These are phyloP conservation scores for Sebastes minor DNA, from an alignment of 2,797 vertebrate genomes.

Conservation along the genomic window DNA sequence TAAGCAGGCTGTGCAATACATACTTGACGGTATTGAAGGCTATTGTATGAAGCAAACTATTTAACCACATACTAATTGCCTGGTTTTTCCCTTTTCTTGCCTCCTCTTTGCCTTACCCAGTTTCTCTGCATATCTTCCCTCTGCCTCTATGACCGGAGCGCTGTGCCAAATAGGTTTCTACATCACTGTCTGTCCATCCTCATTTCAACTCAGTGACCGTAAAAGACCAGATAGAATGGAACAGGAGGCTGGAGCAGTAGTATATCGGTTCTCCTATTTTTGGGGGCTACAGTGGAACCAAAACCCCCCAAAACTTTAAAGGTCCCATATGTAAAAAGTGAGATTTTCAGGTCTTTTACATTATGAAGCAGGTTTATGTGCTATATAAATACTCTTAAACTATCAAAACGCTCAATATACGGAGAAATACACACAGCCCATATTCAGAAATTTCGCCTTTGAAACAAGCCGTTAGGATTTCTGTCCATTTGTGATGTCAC, in stretches of 20 bases:
- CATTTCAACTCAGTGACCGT: conserved; percentile 22
- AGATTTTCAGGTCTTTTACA: no score
- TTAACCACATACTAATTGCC: conserved; percentile 6
- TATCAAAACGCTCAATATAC: no score
- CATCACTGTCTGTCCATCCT: conserved; percentile 12
- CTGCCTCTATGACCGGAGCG: background rate
- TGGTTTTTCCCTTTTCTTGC: background rate
- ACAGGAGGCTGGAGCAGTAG: no score
- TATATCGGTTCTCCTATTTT: background rate
- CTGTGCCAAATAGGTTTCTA: conserved; percentile 45
- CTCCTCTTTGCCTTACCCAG: background rate
- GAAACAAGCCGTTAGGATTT: no score
- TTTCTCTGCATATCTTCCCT: conserved; percentile 26
- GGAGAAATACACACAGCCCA: no score
- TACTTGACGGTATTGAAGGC: background rate
- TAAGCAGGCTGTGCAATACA: background rate
- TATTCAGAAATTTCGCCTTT: no score
- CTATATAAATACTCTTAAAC: no score
- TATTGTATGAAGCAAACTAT: conserved; percentile 7
- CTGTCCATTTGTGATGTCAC: no score
- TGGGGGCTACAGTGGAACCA: background rate
- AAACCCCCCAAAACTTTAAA: no score
- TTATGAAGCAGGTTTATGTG: no score
- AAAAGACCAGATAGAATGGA: conserved; percentile 2
- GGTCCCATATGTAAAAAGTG: no score